These are phyloP conservation scores for Galeopterus variegatus DNA, from an alignment of 2,113 vertebrate genomes.

Conservation along the genomic window DNA sequence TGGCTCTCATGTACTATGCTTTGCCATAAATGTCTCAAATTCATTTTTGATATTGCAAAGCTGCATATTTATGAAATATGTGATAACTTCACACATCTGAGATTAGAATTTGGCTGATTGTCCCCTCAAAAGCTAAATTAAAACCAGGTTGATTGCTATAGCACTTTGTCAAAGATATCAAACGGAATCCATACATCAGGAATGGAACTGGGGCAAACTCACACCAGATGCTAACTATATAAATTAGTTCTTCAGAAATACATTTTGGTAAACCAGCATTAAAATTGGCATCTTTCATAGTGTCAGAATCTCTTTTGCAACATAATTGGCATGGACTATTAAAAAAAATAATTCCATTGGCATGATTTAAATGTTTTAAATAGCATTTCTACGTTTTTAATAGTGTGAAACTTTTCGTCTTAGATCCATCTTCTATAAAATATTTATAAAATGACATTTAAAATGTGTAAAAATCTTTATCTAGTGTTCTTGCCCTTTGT, in stretches of 20 bases:
- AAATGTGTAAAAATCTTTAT: not conserved
- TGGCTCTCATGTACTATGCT: not conserved
- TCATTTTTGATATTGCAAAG: not conserved
- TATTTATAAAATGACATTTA: not conserved
- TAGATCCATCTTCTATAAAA: not conserved
- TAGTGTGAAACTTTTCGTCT: slow-evolving; percentile 9
- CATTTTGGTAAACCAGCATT: not conserved
- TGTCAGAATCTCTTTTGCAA: slow-evolving; percentile 11
- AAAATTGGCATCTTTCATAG: not conserved
- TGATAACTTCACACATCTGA: slow-evolving; percentile 60
- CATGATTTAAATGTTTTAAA: not conserved
- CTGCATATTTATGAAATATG: slow-evolving; percentile 15
- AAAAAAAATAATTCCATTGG: not conserved
- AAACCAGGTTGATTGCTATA: slow-evolving; percentile 27
- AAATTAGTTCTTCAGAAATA: not conserved
- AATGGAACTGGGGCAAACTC: slow-evolving; percentile 45
- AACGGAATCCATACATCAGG: not conserved
- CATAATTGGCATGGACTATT: not conserved
- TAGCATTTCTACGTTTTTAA: not conserved
- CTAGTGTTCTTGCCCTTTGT: not conserved
- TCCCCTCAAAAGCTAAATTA: slow-evolving; percentile 60
- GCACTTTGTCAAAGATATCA: slow-evolving; percentile 60
- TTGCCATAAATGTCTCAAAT: slow-evolving; percentile 26
- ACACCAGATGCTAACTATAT: slow-evolving; percentile 6
- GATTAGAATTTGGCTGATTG: slow-evolving; percentile 67